Evolutionary conservation across 1,140 invertebrate genomes (phyloP).

Genomic region (Linepithema humile): DNA sequence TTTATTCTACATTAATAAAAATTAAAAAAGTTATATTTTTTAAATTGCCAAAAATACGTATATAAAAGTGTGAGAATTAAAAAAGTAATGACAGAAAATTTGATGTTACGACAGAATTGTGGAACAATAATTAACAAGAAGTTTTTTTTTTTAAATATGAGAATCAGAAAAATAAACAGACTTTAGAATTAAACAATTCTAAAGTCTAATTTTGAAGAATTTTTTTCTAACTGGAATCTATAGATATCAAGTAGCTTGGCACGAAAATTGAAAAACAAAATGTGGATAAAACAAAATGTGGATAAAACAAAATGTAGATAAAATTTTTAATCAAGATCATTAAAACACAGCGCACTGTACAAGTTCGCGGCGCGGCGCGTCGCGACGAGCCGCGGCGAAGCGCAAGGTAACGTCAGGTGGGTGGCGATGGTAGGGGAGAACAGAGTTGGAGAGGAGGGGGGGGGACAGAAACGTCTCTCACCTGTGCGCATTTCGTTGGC

Average conservation of each 20-base stretch:
- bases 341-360: constrained; percentile 38
- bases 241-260: background rate
- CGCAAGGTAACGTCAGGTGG: constrained; percentile 8
- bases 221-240: no score
- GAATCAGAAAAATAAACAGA: no score
- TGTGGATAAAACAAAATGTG: no score
- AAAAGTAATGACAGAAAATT: background rate
- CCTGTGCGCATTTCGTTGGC: constrained; percentile 78
- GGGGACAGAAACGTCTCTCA: constrained; percentile 72
- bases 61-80: background rate
- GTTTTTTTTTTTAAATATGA: no score
- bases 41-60: background rate
- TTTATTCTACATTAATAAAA: background rate
- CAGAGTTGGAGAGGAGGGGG: constrained; percentile 17
- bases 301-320: background rate
- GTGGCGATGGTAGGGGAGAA: constrained; percentile 8
- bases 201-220: background rate
- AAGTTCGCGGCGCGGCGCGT: background rate
- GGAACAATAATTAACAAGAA: no score
- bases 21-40: no score
- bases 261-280: background rate
- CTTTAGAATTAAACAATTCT: no score
- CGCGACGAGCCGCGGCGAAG: constrained; percentile 13
- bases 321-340: no score
- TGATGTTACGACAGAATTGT: no score